Conservation (phyloP, 1,140 invertebrate genomes). For the Schlechtendalia chinensis region DNA sequence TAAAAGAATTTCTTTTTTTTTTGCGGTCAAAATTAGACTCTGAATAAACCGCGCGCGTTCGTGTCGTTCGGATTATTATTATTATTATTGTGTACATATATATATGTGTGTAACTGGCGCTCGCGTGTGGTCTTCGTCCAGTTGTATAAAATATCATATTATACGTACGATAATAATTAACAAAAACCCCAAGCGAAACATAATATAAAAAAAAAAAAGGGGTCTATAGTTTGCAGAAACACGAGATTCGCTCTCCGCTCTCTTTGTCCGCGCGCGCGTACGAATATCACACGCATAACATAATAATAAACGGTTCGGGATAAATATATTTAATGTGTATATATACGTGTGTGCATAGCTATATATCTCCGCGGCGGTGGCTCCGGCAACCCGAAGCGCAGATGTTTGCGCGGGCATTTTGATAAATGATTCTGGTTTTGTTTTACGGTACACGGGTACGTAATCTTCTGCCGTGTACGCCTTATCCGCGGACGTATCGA, state of each 20-base stretch:
- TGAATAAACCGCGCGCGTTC: not conserved
- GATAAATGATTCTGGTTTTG: conserved; percentile 37
- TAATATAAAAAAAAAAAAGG: not conserved
- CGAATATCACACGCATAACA: too few relatives aligned
- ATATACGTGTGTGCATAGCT: not conserved
- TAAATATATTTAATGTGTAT: not conserved
- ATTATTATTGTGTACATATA: not conserved
- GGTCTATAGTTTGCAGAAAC: not conserved
- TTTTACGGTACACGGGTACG: conserved; percentile 18
- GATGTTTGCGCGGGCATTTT: conserved; percentile 35
- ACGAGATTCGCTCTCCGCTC: conserved; percentile 3
- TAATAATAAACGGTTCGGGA: too few relatives aligned
- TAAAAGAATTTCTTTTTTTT: too few relatives aligned
- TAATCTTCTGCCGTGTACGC: not conserved
- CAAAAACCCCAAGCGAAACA: not conserved
- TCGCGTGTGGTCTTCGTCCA: conserved; percentile 35
- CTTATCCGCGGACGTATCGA: conserved; percentile 36
- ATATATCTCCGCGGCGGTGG: not conserved
- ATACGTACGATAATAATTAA: conserved; percentile 7
- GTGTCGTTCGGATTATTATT: conserved; percentile 17
- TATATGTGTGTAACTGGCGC: not conserved
- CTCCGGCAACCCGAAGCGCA: not conserved
- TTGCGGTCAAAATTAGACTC: not conserved
- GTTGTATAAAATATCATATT: conserved; percentile 4
- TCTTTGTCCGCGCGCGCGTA: not conserved